These are phyloP conservation scores for Leucophenga varia DNA, from an alignment of 1,140 invertebrate genomes.

Conservation along the genomic window DNA sequence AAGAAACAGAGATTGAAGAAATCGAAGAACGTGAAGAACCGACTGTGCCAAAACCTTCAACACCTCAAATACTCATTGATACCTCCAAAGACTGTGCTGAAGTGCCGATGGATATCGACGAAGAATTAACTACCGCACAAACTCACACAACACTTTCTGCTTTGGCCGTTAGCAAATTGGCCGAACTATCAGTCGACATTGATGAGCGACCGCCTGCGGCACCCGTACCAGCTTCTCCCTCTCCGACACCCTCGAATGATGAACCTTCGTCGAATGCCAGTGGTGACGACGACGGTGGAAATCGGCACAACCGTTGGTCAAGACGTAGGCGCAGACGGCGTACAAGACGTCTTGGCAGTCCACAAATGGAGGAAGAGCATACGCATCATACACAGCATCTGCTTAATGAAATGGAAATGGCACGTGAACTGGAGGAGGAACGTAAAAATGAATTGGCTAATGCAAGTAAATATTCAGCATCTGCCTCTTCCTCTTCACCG, in stretches of 20 bases:
- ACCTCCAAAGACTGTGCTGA: constrained; percentile 32
- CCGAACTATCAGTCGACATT: constrained; percentile 34
- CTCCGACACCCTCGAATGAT: constrained; percentile 41
- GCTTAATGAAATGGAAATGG: constrained; percentile 48
- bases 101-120: constrained; percentile 50
- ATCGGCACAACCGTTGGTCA: constrained; percentile 19
- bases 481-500: constrained; percentile 38
- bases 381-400: constrained; percentile 50
- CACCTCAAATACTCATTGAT: constrained; percentile 1
- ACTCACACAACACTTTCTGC: constrained; percentile 41
- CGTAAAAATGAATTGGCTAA: constrained; percentile 48
- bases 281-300: constrained; percentile 31
- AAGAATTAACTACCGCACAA: constrained; percentile 45
- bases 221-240: constrained; percentile 43
- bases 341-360: constrained; percentile 12
- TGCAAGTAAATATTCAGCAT: constrained; percentile 44
- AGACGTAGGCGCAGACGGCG: constrained; percentile 24
- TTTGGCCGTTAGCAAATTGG: constrained; percentile 33
- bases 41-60: background rate
- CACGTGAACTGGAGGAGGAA: constrained; percentile 43
- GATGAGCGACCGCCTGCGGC: constrained; percentile 48
- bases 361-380: constrained; percentile 36
- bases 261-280: constrained; percentile 25
- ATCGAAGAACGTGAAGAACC: background rate
- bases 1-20: constrained; percentile 1